These are phyloP conservation scores for Itoplectis maculator DNA, from an alignment of 2,888 invertebrate genomes.

Conservation along the genomic window DNA sequence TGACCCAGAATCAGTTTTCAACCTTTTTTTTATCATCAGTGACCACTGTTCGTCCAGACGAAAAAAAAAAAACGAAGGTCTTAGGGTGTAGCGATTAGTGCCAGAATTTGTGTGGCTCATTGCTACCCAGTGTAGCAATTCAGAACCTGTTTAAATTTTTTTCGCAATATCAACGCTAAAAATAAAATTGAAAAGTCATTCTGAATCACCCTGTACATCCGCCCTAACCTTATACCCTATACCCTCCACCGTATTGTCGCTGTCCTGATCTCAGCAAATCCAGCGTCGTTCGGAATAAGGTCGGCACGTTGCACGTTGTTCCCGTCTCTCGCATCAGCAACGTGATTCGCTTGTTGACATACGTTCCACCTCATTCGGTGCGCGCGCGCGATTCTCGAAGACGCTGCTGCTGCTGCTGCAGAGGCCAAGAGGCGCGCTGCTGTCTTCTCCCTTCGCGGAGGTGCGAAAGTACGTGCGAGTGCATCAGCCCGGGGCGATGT, in stretches of 20 bases:
- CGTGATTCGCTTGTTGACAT: conserved; percentile 48
- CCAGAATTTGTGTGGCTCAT: too few relatives aligned
- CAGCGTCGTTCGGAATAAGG: conserved; percentile 6
- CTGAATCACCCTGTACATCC: neutral
- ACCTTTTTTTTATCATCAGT: neutral
- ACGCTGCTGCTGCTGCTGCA: neutral
- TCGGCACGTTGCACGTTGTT: neutral
- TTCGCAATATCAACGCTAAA: too few relatives aligned
- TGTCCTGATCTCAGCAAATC: conserved; percentile 26
- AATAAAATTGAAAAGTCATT: too few relatives aligned
- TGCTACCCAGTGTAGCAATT: too few relatives aligned
- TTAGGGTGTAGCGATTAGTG: too few relatives aligned
- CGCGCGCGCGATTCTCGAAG: neutral
- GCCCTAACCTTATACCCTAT: too few relatives aligned
- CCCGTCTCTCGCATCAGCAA: conserved; percentile 12
- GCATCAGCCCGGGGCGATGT: conserved; percentile 37
- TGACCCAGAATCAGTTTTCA: neutral
- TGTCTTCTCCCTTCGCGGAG: neutral
- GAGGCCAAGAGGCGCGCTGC: conserved; percentile 20
- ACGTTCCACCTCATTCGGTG: conserved; percentile 3
- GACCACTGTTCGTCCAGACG: too few relatives aligned
- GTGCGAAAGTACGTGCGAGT: conserved; percentile 36
- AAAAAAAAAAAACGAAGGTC: too few relatives aligned
- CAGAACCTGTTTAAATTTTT: too few relatives aligned
- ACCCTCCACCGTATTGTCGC: too few relatives aligned